phyloP scores from a whole-genome alignment of 2,113 vertebrate species.

The Cottus gobio region DNA sequence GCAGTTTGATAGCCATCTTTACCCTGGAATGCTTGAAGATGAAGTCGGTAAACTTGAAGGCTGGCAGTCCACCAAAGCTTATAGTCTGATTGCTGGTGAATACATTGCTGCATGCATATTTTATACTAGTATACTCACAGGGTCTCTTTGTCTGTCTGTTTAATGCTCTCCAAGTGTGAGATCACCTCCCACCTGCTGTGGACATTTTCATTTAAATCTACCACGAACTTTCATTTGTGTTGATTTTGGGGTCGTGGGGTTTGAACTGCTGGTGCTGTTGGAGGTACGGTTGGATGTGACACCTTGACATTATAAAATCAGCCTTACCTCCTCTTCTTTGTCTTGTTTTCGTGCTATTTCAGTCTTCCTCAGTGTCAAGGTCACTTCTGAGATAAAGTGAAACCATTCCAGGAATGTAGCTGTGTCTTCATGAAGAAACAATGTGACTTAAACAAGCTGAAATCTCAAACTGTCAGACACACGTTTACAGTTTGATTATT shows the following conservation, averaged over 20 bases:
- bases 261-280: constrained; percentile 27
- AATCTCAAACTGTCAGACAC: not conserved
- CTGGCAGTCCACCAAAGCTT: not conserved
- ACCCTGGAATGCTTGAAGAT: not conserved
- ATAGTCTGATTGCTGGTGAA: not conserved
- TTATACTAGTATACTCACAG: not conserved
- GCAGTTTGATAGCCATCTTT: not conserved
- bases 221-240: too few species aligned
- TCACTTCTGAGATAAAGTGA: constrained; percentile 17
- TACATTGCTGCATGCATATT: not conserved
- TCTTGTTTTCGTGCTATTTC: not conserved
- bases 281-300: not conserved
- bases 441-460: not conserved
- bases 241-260: too few species aligned
- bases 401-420: constrained; percentile 8
- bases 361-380: constrained; percentile 10
- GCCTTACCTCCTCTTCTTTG: not conserved
- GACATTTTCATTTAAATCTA: not conserved
- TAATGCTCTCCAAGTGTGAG: not conserved
- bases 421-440: constrained; percentile 6
- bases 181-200: not conserved
- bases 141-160: not conserved
- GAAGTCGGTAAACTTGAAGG: not conserved
- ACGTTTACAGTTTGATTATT: not conserved
- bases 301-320: constrained; percentile 5